Percentiles rank a stretch among this genome's conserved stretches.
Evolutionary conservation across 2,888 invertebrate species (phyloP).

Genomic region (Eulithis prunata): DNA sequence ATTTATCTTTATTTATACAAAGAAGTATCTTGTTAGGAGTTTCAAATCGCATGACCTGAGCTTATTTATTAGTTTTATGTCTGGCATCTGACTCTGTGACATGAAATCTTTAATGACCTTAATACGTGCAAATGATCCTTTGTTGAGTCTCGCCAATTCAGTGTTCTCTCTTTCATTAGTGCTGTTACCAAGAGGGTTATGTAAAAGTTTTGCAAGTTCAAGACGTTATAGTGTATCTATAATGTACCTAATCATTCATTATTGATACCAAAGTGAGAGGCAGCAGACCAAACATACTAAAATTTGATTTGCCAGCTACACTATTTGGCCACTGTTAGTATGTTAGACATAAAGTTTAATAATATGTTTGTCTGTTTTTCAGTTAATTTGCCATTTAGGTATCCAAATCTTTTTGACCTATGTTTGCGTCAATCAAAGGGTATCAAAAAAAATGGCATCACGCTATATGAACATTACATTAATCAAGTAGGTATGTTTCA

Average conservation of each 20-base stretch:
- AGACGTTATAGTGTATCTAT: slow-evolving; percentile 4
- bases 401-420: slow-evolving; percentile 58
- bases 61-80: slow-evolving; percentile 24
- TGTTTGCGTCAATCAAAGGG: slow-evolving; percentile 61
- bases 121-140: slow-evolving; percentile 21
- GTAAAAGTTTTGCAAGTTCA: slow-evolving; percentile 20
- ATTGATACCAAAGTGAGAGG: slow-evolving; percentile 37
- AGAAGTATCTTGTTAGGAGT: slow-evolving; percentile 29
- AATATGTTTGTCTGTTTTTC: slow-evolving; percentile 38
- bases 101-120: slow-evolving; percentile 27
- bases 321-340: not conserved
- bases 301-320: slow-evolving; percentile 12
- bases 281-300: slow-evolving; percentile 10
- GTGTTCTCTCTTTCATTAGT: slow-evolving; percentile 1
- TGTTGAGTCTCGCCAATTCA: slow-evolving; percentile 36
- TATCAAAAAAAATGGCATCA: slow-evolving; percentile 49
- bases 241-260: slow-evolving; percentile 19
- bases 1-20: slow-evolving; percentile 36
- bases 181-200: slow-evolving; percentile 18
- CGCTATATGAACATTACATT: slow-evolving; percentile 14
- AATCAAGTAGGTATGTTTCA: too few species aligned
- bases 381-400: slow-evolving; percentile 25
- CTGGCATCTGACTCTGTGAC: slow-evolving; percentile 24
- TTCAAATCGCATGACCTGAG: slow-evolving; percentile 27
- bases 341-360: slow-evolving; percentile 36